Conservation (phyloP, 2,113 vertebrate genomes). For the Rhabdomys dilectus region DNA sequence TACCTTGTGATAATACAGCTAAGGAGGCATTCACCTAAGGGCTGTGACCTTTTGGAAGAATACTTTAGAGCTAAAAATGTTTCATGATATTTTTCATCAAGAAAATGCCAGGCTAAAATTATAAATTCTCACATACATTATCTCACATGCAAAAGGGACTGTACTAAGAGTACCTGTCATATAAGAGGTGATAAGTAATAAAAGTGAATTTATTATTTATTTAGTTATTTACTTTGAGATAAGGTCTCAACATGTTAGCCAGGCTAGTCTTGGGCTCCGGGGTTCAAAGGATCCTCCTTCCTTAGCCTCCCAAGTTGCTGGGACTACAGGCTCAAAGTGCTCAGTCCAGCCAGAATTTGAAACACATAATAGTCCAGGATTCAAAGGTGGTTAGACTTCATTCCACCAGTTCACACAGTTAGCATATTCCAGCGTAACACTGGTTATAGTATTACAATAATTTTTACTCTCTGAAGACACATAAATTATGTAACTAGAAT, state of each 20-base stretch:
- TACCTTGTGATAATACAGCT: not conserved
- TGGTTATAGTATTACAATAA: not conserved
- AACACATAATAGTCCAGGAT: not conserved
- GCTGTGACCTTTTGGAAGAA: not conserved
- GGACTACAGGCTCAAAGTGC: not conserved
- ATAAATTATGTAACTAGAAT: constrained; percentile 32
- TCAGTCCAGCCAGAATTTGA: not conserved
- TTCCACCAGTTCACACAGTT: not conserved
- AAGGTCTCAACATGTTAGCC: not conserved
- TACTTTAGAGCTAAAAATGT: not conserved
- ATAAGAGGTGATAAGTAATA: not conserved
- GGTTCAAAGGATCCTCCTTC: not conserved
- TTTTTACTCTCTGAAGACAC: not conserved
- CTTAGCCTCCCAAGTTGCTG: not conserved
- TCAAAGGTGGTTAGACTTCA: not conserved
- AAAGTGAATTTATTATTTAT: not conserved
- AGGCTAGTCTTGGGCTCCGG: not conserved
- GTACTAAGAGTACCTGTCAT: not conserved
- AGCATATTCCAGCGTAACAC: not conserved
- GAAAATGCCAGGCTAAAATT: not conserved
- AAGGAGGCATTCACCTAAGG: not conserved
- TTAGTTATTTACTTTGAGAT: not conserved
- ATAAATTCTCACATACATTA: not conserved
- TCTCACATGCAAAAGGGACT: not conserved
- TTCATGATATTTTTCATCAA: not conserved